These are phyloP conservation scores for pig (Sus scrofa) DNA, from an alignment of 2,113 vertebrate genomes.

Conservation along the genomic window DNA sequence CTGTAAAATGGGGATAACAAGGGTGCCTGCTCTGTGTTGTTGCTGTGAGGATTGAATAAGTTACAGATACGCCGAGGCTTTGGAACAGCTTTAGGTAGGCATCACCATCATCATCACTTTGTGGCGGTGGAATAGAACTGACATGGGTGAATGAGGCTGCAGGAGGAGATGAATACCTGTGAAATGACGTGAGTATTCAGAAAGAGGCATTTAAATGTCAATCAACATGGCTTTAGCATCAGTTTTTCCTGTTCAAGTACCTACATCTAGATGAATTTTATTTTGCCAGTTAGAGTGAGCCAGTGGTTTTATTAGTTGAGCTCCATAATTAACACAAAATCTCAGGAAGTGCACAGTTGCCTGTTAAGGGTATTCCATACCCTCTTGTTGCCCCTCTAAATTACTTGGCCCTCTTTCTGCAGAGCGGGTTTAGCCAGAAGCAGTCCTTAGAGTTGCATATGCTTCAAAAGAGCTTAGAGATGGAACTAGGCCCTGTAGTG, in stretches of 20 bases:
- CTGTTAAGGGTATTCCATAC: neutral
- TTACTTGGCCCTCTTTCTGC: neutral
- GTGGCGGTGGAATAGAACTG: neutral
- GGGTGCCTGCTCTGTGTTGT: neutral
- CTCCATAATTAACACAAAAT: neutral
- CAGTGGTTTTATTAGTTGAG: constrained; percentile 27
- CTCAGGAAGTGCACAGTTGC: neutral
- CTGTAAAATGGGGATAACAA: constrained; percentile 31
- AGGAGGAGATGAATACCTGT: constrained; percentile 23
- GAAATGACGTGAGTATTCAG: neutral
- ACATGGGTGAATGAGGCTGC: neutral
- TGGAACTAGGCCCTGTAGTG: neutral
- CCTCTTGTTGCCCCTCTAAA: neutral
- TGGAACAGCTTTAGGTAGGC: constrained; percentile 8
- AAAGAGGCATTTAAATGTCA: constrained; percentile 51
- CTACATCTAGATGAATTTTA: neutral
- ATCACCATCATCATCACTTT: neutral
- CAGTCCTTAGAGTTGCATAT: neutral
- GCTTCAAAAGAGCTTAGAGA: neutral
- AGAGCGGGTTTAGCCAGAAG: constrained; percentile 22
- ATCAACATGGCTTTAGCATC: neutral
- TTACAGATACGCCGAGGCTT: constrained; percentile 17
- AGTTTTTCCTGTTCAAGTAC: neutral
- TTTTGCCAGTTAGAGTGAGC: constrained; percentile 36
- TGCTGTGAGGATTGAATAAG: neutral